These are phyloP conservation scores for Saccostrea cuccullata DNA, from an alignment of 1,140 invertebrate genomes.

Conservation along the genomic window DNA sequence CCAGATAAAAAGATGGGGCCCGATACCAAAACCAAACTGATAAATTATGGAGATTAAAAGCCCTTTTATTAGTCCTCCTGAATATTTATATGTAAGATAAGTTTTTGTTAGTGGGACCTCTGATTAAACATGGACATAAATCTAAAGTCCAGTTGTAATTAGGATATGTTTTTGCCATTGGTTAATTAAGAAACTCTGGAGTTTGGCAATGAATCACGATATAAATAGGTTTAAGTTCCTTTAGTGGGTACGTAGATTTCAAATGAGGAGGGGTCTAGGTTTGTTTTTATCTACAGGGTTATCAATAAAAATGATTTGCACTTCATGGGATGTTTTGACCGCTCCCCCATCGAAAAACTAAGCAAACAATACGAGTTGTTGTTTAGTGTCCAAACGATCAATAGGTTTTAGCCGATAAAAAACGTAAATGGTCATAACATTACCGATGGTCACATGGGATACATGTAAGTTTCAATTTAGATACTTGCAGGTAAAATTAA, in stretches of 20 bases:
- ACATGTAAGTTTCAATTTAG: slow-evolving; percentile 6
- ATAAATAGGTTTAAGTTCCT: neutral
- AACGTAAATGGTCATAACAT: neutral
- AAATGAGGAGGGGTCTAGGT: neutral
- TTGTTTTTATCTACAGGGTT: slow-evolving; percentile 1
- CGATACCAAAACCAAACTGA: slow-evolving; percentile 29
- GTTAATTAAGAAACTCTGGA: slow-evolving; percentile 1
- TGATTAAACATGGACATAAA: neutral
- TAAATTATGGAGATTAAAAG: slow-evolving; percentile 38
- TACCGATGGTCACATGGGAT: neutral
- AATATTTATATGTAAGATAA: slow-evolving; percentile 31
- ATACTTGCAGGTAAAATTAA: neutral
- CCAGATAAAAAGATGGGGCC: slow-evolving; percentile 27
- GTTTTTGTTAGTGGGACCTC: neutral
- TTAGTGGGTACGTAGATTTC: neutral
- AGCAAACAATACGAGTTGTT: slow-evolving; percentile 31
- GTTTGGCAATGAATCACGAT: neutral
- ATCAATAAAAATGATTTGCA: slow-evolving; percentile 34
- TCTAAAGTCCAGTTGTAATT: neutral
- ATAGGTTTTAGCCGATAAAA: slow-evolving; percentile 21
- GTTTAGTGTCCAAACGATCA: slow-evolving; percentile 30
- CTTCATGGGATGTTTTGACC: slow-evolving; percentile 29
- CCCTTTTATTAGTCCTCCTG: slow-evolving; percentile 18
- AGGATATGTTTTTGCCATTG: slow-evolving; percentile 6
- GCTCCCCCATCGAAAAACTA: slow-evolving; percentile 16